Conservation (phyloP, 2,888 invertebrate genomes). For the Mycalesis mineus region DNA sequence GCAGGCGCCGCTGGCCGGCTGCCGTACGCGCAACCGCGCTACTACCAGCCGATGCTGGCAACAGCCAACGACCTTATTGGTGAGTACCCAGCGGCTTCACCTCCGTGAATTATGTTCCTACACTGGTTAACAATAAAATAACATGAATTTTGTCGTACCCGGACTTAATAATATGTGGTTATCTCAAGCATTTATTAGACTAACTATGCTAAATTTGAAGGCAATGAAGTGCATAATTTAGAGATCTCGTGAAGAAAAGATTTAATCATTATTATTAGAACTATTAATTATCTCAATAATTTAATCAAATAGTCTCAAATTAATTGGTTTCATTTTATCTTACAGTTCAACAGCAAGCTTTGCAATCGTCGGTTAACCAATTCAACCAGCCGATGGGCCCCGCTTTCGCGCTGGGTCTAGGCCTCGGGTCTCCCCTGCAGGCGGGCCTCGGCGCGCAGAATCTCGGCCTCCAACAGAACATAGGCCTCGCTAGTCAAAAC, state of each 20-base stretch:
- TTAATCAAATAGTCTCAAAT: no score
- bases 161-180: no score
- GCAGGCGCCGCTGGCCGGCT: conserved; percentile 43
- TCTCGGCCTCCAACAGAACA: conserved; percentile 45
- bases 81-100: no score
- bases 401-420: conserved; percentile 52
- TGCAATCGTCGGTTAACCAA: conserved; percentile 52
- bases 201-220: no score
- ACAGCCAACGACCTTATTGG: conserved; percentile 65
- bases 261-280: no score
- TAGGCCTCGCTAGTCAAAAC: conserved; percentile 47
- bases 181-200: no score
- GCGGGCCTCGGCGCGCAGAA: conserved; percentile 36
- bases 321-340: not conserved
- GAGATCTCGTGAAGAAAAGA: no score
- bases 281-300: no score
- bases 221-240: no score
- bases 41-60: conserved; percentile 68
- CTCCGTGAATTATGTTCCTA: no score
- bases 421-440: conserved; percentile 42
- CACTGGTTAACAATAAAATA: no score
- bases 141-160: no score
- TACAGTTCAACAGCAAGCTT: conserved; percentile 60
- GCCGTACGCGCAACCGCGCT: conserved; percentile 54
- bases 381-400: conserved; percentile 47